Evolutionary conservation across 1,140 invertebrate genomes (phyloP).

Genomic region (Hestina assimilis): DNA sequence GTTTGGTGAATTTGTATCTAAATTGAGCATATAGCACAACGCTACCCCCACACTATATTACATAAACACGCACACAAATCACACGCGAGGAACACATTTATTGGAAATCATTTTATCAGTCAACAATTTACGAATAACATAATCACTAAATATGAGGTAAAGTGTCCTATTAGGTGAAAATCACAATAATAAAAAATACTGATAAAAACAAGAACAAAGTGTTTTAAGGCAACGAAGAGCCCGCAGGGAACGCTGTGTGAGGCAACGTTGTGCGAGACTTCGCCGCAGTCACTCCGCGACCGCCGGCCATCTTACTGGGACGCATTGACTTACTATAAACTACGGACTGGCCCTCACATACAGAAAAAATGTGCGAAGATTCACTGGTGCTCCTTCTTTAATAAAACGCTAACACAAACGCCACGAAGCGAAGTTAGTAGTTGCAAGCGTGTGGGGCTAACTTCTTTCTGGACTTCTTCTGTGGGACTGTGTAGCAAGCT

Average conservation of each 20-base stretch:
- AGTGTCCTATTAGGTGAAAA: constrained; percentile 69
- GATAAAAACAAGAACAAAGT: constrained; percentile 55
- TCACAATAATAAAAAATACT: constrained; percentile 72
- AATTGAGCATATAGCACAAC: constrained; percentile 78
- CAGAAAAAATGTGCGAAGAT: no score
- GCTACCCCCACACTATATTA: constrained; percentile 67
- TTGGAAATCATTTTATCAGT: constrained; percentile 75
- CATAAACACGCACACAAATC: constrained; percentile 59
- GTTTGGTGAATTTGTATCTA: constrained; percentile 76
- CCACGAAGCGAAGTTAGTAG: no score
- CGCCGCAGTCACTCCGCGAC: constrained; percentile 32
- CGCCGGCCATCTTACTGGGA: constrained; percentile 1
- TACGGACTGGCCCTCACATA: no score
- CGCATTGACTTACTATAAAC: no score
- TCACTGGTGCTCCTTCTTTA: no score
- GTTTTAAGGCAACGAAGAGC: constrained; percentile 31
- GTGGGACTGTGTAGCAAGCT: no score
- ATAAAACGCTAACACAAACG: no score
- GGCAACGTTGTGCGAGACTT: constrained; percentile 68
- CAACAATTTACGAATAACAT: constrained; percentile 70
- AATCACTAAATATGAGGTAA: constrained; percentile 73
- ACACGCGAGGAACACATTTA: constrained; percentile 71
- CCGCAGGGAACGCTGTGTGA: constrained; percentile 59
- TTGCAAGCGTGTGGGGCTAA: no score
- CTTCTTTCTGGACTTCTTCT: no score